Evolutionary conservation across 2,797 vertebrate species (phyloP), one percentile per base, ranked within the genome.

Genomic region (Enteromius trimaculatus): DNA sequence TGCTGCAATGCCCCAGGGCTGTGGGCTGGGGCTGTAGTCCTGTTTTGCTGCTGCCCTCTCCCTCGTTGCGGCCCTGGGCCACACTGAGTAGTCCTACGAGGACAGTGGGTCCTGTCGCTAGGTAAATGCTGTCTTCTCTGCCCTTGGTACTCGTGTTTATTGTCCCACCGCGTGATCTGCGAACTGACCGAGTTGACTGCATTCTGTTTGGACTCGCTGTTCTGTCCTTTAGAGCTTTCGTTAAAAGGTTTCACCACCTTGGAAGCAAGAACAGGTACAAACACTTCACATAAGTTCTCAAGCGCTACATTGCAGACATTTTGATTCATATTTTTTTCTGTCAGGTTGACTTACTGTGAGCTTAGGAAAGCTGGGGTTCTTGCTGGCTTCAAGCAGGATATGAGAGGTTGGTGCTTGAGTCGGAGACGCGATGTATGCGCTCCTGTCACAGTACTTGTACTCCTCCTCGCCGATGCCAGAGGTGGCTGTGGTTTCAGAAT

Each of bases 201-300:
- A 3, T 89, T 91, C 71, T 90, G 88, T 0, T 91, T 71, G 1
- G 92, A 78, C 2, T 91, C 89, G 4, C 89, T 88, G 0, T 90
- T 86, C 6, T 90, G 85, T 70, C 95, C 95, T 68, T 94, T 95
- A 79, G 88, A 92, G 23, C 86, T 94, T 89, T 97, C 97, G 88
- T 93, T 96, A 88, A 96, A 97, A 3, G 96, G 94, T 90, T 97
- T 98, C 84, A 98, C 95, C 91, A 98, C 95, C 98, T 99, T 85
- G 14, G 82, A 83, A 42, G 2, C 53, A 84, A 64, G 66, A 47
- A 84, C 71, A 79, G 71, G 44, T 16, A 49, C 17, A 31, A 75
- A 47, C n/a, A 23, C 11, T 76, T 80, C 76, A 68, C 10, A 74
- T 80, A 79, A 17, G 16, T 31, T 58, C 6, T 14, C 39, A 62